A percentile compares a stretch with the other conserved stretches of the same genome.
These are phyloP conservation scores for Panzeria rudis DNA, from an alignment of 2,888 invertebrate species.

Conservation along the genomic window DNA sequence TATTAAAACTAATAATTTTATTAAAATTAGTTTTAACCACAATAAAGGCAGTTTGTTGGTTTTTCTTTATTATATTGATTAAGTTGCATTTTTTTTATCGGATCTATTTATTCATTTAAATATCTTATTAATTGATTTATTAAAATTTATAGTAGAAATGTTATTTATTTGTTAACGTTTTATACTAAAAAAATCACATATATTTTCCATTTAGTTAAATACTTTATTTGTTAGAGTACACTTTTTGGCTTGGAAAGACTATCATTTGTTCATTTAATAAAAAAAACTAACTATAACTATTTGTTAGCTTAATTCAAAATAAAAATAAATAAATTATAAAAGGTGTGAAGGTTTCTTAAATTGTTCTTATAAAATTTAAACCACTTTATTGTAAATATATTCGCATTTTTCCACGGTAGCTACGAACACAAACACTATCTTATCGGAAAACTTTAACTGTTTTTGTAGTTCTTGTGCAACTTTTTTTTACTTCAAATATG, in stretches of 20 bases:
- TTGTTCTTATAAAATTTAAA: not conserved
- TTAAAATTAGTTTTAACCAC: conserved; percentile 14
- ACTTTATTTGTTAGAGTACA: not conserved
- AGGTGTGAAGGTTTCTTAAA: not conserved
- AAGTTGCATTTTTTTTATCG: no score
- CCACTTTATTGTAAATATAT: not conserved
- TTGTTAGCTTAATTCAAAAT: not conserved
- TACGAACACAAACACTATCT: not conserved
- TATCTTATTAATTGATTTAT: no score
- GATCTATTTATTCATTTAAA: not conserved
- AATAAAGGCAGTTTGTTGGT: conserved; percentile 49
- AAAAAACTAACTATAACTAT: conserved; percentile 47
- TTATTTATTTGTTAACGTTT: not conserved
- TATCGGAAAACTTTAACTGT: no score
- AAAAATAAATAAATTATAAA: conserved; percentile 29
- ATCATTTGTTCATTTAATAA: not conserved
- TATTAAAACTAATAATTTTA: not conserved
- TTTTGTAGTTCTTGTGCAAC: not conserved
- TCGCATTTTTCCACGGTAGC: not conserved
- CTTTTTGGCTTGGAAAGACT: no score
- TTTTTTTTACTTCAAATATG: not conserved
- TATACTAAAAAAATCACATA: not conserved
- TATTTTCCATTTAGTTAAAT: no score
- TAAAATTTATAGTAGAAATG: not conserved
- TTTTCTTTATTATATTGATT: not conserved